These are phyloP conservation scores for Acanthosoma haemorrhoidale DNA, from an alignment of 2,888 invertebrate genomes.

Conservation along the genomic window DNA sequence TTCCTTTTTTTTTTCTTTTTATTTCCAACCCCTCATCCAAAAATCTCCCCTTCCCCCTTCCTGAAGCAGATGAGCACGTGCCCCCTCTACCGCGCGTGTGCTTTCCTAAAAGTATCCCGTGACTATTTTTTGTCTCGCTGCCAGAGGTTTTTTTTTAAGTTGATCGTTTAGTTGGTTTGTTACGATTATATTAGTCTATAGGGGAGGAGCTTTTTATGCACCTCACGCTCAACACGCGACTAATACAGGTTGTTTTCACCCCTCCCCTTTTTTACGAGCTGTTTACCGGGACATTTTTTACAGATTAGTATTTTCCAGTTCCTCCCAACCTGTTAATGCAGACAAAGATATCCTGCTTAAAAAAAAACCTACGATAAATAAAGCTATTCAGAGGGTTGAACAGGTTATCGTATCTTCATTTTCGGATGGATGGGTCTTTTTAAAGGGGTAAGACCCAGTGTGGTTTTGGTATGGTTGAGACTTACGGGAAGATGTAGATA, in stretches of 20 bases:
- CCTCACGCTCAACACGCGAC: background rate
- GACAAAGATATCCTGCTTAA: background rate
- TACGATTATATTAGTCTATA: constrained; percentile 25
- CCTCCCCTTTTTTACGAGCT: background rate
- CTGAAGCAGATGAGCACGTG: background rate
- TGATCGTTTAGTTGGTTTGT: constrained; percentile 29
- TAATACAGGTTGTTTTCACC: constrained; percentile 1
- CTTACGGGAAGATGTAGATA: no score
- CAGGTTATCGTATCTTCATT: background rate
- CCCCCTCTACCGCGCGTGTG: constrained; percentile 17
- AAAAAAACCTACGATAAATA: background rate
- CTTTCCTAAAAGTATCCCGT: constrained; percentile 12
- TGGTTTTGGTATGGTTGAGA: no score
- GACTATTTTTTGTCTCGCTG: background rate
- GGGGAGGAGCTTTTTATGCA: constrained; percentile 24
- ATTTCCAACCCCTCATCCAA: constrained; percentile 25
- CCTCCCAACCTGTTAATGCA: background rate
- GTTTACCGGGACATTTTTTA: no score
- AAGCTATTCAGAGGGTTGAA: background rate
- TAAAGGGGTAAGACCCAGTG: no score
- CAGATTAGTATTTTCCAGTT: background rate
- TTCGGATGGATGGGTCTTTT: no score
- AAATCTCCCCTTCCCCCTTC: constrained; percentile 20
- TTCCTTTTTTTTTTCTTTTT: constrained; percentile 6
- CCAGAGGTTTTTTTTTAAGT: constrained; percentile 4